Conservation (phyloP, 2,797 vertebrate genomes). For the Labroides dimidiatus region DNA sequence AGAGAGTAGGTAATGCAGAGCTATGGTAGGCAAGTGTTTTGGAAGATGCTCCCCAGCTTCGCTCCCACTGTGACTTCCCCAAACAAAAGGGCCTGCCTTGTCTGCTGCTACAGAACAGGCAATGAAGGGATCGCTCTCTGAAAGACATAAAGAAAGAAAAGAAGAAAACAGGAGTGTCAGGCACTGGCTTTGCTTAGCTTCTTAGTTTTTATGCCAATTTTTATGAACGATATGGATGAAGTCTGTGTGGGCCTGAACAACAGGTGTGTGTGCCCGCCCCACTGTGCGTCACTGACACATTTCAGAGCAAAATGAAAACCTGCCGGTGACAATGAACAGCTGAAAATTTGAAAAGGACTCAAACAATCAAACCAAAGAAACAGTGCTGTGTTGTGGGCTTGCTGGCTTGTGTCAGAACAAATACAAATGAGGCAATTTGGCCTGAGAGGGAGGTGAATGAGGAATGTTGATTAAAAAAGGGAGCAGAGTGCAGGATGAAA, state of each 20-base stretch:
- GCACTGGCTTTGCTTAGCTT: constrained; percentile 65
- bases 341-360: neutral
- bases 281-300: constrained; percentile 36
- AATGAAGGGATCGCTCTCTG: constrained; percentile 85
- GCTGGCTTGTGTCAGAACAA: constrained; percentile 46
- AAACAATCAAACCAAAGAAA: neutral
- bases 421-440: constrained; percentile 72
- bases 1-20: constrained; percentile 76
- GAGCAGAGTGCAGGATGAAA: constrained; percentile 72
- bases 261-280: constrained; percentile 11
- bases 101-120: constrained; percentile 84
- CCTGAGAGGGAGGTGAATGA: constrained; percentile 71
- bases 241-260: constrained; percentile 14
- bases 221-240: constrained; percentile 41
- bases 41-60: constrained; percentile 74
- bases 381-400: constrained; percentile 27
- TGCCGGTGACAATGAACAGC: constrained; percentile 49
- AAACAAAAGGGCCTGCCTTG: constrained; percentile 85
- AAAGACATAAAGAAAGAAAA: constrained; percentile 86
- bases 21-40: constrained; percentile 75
- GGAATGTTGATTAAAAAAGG: constrained; percentile 73
- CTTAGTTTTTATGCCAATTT: constrained; percentile 75
- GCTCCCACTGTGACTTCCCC: constrained; percentile 81
- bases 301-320: constrained; percentile 74
- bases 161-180: constrained; percentile 79